Percentiles rank a stretch among this genome's conserved stretches.
Evolutionary conservation across 2,888 invertebrate genomes (phyloP).

Genomic region (Melikaiella ostensackeni): DNA sequence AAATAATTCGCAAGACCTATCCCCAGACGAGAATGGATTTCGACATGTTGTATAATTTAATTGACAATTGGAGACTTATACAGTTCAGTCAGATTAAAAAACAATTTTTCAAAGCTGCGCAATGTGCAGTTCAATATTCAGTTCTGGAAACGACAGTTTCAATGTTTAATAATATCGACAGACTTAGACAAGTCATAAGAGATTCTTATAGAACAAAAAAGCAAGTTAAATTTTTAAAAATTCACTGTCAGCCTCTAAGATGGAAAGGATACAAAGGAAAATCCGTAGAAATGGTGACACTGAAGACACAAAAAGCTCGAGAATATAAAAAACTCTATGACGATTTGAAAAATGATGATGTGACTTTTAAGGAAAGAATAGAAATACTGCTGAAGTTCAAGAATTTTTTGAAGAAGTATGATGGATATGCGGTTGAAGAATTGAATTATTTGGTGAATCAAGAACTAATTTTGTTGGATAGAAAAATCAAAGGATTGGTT

Average conservation of each 20-base stretch:
- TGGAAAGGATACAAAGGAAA: constrained; percentile 87
- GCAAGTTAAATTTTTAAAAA: constrained; percentile 82
- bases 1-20: constrained; percentile 83
- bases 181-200: constrained; percentile 81
- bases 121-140: constrained; percentile 83
- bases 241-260: constrained; percentile 85
- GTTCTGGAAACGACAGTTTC: constrained; percentile 86
- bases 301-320: constrained; percentile 88
- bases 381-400: constrained; percentile 84
- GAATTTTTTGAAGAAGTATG: constrained; percentile 76
- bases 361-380: constrained; percentile 83
- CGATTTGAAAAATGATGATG: constrained; percentile 81
- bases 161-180: constrained; percentile 84
- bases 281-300: constrained; percentile 87
- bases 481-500: constrained; percentile 81
- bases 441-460: constrained; percentile 84
- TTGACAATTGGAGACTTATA: constrained; percentile 84
- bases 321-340: constrained; percentile 87
- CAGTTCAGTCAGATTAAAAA: constrained; percentile 82
- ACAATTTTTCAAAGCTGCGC: constrained; percentile 83
- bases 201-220: constrained; percentile 81
- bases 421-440: constrained; percentile 80
- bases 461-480: constrained; percentile 84
- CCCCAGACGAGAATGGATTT: constrained; percentile 86
- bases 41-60: constrained; percentile 84